Base-by-base conservation (phyloP, 2,888 invertebrate genomes). In the Brenthis ino region DNA sequence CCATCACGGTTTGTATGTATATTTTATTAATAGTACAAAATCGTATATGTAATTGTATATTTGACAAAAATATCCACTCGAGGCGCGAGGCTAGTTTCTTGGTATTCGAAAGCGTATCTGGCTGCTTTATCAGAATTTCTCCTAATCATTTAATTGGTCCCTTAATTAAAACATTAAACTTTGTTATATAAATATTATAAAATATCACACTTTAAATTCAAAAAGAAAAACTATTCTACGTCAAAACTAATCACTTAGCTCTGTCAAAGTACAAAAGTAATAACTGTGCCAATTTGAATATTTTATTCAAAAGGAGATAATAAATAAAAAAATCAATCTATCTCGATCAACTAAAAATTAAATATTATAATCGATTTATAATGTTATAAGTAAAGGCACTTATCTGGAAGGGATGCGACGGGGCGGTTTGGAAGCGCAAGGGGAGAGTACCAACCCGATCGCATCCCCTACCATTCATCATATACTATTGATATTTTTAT, bases 201-300 rank as follows among this genome's bases (percentile, higher is more conserved):
- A 92, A 93, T 93, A 93, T 93, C 93, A 93, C 93, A 92, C 93
- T 91, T 92, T 91, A 91, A 91, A 91, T 91, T 92, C 91, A 91
- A 92, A 89, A 82, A 82, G 60, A 88, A 86, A 89, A 88, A 86
- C 88, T 90, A 89, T 85, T 77, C 91, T 91, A 92, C 81, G 81
- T 89, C 87, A 86, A 90, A 89, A 88, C 88, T 89, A 89, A 89
- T 86, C 85, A 86, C 84, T 89, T 89, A 89, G 88, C 79, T 91
- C 84, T 90, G 91, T 92, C 91, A 89, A 88, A 90, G 88, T 91
- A 91, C 88, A 89, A 88, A 91, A 89, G 85, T 87, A 89, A 89
- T 89, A 91, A 92, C 89, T 86, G 88, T 87, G 92, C 88, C 91
- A 87, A 90, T 88, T 91, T 88, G 88, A 91, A 91, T 89, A 88